Conservation (phyloP, 1,140 invertebrate genomes). For the Zaprionus taronus region DNA sequence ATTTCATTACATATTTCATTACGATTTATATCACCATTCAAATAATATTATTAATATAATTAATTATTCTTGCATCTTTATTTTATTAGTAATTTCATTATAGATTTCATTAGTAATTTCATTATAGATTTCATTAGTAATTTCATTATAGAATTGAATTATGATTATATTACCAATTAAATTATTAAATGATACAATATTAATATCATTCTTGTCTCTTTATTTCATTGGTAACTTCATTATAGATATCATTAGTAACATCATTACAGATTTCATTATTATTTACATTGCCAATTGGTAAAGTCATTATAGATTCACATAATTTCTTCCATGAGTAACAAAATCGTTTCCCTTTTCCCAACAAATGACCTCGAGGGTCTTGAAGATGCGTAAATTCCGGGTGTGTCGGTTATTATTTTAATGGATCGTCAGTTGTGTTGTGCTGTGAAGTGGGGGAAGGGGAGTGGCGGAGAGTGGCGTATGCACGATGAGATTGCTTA, state of each 20-base stretch:
- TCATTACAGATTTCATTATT: background rate
- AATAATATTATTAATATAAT: too few species aligned
- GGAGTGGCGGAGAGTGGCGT: background rate
- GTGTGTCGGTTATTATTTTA: constrained; percentile 7
- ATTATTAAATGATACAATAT: too few species aligned
- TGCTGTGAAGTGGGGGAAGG: background rate
- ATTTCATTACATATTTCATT: too few species aligned
- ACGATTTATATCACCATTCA: too few species aligned
- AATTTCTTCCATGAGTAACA: too few species aligned
- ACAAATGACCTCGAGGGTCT: background rate
- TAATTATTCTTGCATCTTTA: too few species aligned
- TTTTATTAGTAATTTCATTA: background rate
- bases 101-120: background rate
- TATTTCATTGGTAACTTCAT: background rate
- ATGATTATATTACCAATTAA: background rate
- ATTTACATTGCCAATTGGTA: too few species aligned
- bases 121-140: background rate
- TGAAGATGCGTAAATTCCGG: constrained; percentile 9
- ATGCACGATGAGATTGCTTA: background rate
- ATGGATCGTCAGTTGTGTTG: background rate
- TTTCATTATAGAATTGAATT: too few species aligned
- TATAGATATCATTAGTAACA: background rate
- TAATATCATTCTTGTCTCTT: too few species aligned
- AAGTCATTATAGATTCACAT: too few species aligned
- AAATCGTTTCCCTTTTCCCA: background rate